Evolutionary conservation across 2,113 vertebrate species (phyloP).

Genomic region (Limnothrissa miodon): DNA sequence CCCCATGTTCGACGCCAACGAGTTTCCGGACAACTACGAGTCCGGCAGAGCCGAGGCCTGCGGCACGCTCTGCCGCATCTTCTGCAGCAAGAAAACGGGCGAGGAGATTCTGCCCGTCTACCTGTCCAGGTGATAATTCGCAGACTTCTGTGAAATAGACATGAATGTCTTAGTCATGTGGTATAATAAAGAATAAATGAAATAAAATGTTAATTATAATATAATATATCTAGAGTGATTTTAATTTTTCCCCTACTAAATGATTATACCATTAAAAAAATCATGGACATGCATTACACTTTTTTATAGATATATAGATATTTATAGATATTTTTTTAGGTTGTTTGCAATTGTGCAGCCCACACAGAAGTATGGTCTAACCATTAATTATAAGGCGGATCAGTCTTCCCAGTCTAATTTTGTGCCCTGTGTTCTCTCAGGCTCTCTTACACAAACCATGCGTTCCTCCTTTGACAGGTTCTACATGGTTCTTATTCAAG

Average conservation of each 20-base stretch:
- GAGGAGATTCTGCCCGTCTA: constrained; percentile 92
- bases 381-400: not conserved
- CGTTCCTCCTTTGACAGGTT: constrained; percentile 73
- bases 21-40: constrained; percentile 89
- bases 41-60: constrained; percentile 90
- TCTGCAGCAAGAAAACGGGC: constrained; percentile 93
- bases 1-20: constrained; percentile 79
- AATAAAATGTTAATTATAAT: no score
- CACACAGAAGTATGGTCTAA: not conserved
- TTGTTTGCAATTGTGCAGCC: not conserved
- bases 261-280: no score
- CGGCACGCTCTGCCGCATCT: constrained; percentile 91
- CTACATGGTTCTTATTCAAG: constrained; percentile 92
- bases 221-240: no score
- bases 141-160: not conserved
- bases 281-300: no score
- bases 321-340: no score
- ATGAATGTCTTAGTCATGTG: no score
- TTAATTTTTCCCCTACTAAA: no score
- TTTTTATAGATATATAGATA: no score
- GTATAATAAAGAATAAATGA: no score
- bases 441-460: not conserved
- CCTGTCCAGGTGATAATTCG: constrained; percentile 58
- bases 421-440: not conserved
- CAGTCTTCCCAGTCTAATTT: not conserved